Conservation (phyloP, 2,797 vertebrate genomes). For the Melanitta fusca region DNA sequence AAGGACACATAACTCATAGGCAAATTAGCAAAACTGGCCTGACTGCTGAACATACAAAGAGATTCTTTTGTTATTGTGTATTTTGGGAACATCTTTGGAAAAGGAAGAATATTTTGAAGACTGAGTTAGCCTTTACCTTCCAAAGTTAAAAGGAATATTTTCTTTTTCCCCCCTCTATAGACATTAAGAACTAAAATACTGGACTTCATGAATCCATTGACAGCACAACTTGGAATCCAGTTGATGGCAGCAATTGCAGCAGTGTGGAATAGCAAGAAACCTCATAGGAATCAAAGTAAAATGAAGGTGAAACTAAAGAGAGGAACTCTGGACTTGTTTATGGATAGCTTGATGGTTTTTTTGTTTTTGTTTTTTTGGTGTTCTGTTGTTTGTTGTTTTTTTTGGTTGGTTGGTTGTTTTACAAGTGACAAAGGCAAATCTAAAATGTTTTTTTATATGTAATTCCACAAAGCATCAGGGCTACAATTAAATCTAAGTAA, state of each 20-base stretch:
- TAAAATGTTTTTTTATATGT: neutral
- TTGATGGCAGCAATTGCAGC: slow-evolving; percentile 90
- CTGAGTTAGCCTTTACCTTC: neutral
- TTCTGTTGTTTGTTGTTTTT: too few species aligned
- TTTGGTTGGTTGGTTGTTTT: too few species aligned
- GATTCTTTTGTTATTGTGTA: neutral
- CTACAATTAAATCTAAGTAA: neutral
- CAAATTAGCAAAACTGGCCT: neutral
- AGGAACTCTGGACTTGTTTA: neutral
- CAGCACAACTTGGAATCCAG: slow-evolving; percentile 88
- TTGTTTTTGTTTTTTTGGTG: too few species aligned
- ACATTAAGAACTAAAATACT: slow-evolving; percentile 87
- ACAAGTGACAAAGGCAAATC: neutral
- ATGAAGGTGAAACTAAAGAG: slow-evolving; percentile 82
- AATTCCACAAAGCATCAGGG: neutral
- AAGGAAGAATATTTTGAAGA: neutral
- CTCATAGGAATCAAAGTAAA: slow-evolving; percentile 85
- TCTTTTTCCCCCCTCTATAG: slow-evolving; percentile 22
- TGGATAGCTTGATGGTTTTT: neutral
- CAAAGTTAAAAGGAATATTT: neutral
- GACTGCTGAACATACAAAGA: neutral
- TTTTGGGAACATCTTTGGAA: neutral
- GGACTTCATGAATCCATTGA: slow-evolving; percentile 91
- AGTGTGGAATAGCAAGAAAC: slow-evolving; percentile 91
- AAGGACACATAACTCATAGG: neutral